These are phyloP conservation scores for Strigamia crassipes DNA, from an alignment of 2,888 invertebrate genomes.

Conservation along the genomic window DNA sequence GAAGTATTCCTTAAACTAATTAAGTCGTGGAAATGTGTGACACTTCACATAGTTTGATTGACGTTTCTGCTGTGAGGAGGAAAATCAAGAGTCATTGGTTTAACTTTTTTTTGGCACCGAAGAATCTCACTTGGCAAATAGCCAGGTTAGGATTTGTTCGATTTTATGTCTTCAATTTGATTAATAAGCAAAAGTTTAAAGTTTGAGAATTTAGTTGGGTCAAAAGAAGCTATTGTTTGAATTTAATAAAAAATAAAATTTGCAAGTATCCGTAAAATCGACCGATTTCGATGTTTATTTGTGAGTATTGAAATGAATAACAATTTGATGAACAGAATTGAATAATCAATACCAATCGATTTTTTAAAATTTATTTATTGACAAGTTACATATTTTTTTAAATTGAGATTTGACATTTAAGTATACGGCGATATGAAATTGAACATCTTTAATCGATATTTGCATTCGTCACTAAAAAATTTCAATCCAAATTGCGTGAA, in stretches of 20 bases:
- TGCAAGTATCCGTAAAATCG: no score
- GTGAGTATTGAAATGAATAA: no score
- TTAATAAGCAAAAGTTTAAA: constrained; percentile 38
- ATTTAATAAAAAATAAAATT: no score
- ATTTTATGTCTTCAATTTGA: constrained; percentile 40
- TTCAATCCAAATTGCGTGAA: background rate
- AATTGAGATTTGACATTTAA: no score
- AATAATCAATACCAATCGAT: no score
- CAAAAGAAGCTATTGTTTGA: background rate
- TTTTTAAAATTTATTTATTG: no score
- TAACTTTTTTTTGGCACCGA: constrained; percentile 33
- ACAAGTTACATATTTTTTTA: no score
- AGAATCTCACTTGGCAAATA: constrained; percentile 26
- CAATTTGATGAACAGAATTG: no score
- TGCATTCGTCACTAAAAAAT: no score
- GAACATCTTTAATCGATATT: no score
- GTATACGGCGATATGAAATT: no score
- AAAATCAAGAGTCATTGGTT: constrained; percentile 29
- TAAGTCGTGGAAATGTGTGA: constrained; percentile 33
- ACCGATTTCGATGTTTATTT: no score
- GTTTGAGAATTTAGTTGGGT: background rate
- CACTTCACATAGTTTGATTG: constrained; percentile 31
- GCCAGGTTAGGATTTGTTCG: constrained; percentile 35
- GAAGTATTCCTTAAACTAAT: constrained; percentile 17
- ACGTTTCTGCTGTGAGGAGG: constrained; percentile 36